Base-by-base conservation (phyloP, 30 jellyfish, hydroid and myxozoan species). In the Catostylus mosaicus region DNA sequence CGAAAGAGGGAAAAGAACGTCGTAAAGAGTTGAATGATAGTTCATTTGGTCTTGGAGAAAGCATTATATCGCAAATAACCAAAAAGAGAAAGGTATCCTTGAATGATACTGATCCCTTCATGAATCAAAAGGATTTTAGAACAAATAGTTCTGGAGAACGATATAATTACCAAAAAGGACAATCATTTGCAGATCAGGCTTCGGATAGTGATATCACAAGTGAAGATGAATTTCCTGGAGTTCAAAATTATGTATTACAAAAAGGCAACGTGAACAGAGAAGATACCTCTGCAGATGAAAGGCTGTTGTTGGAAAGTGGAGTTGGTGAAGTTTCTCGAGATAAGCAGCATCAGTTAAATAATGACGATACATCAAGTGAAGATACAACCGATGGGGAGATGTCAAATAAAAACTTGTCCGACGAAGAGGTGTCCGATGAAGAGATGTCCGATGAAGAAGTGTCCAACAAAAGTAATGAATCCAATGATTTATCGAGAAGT, bases 51-150 rank as follows among this genome's bases (percentile, higher is more conserved):
- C 64, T 68, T 11, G 62, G 80, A 35, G 80, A 68, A n/a, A 68
- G 80, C 80, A 68, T 68, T 33, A 37, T 68, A 33, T 68, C 80
- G 12, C 80, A 68, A 68, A 68, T 68, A 35, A 22, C 65, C 10
- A 35, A 35, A 24, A 68, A 9, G 24, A 37, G 36, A 34, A 30
- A 27, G 20, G 36, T 9, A 48, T 48, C 63, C 24, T 48, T 3
- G 4, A 16, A 16, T 48, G 20, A 3, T 48, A 4, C 14, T 48
- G 24, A 16, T 4, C 1, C 14, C 63, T 27, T 48, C 1, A 4
- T 27, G 14, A 23, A 3, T 4, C 63, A 48, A 4, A 48, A 48
- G 14, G 24, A 27, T 48, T 3, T 16, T 48, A 6, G 23, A 2
- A 16, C 27, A 6, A 48, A 16, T 48, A 16, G 4, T 48, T 3